Evolutionary conservation across 2,888 invertebrate genomes (phyloP).

Genomic region (Ypsolopha scabrella): DNA sequence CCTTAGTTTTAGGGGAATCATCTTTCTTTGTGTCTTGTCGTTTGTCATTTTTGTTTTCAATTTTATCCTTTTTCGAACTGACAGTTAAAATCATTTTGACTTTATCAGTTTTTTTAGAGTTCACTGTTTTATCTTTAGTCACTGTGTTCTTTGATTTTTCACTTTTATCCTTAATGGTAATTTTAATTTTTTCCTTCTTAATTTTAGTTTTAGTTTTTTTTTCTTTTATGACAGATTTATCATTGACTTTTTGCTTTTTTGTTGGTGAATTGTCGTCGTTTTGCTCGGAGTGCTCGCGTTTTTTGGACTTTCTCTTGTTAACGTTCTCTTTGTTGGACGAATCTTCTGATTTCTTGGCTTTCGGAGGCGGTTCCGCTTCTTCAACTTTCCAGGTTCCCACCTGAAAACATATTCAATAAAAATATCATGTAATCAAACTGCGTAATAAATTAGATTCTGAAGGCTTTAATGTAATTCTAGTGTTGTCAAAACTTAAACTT

Average conservation of each 20-base stretch:
- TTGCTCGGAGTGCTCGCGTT: constrained; percentile 6
- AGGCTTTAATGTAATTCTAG: no score
- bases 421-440: no score
- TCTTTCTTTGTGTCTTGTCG: constrained; percentile 7
- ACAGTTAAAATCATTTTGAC: constrained; percentile 11
- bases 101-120: constrained; percentile 4
- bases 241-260: constrained; percentile 9
- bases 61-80: not conserved
- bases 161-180: constrained; percentile 9
- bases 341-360: constrained; percentile 19
- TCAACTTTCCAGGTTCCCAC: constrained; percentile 37
- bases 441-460: no score
- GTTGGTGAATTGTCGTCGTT: not conserved
- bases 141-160: not conserved
- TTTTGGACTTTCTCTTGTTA: constrained; percentile 15
- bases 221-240: constrained; percentile 7
- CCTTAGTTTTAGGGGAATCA: constrained; percentile 6
- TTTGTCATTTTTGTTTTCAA: not conserved
- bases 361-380: constrained; percentile 22
- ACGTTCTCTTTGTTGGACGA: constrained; percentile 34
- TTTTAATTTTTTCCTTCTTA: constrained; percentile 7
- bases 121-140: not conserved
- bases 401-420: constrained; percentile 20
- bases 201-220: constrained; percentile 4
- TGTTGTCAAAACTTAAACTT: no score